phyloP scores from a whole-genome alignment of 2,797 vertebrate species.

The Mycteria americana region DNA sequence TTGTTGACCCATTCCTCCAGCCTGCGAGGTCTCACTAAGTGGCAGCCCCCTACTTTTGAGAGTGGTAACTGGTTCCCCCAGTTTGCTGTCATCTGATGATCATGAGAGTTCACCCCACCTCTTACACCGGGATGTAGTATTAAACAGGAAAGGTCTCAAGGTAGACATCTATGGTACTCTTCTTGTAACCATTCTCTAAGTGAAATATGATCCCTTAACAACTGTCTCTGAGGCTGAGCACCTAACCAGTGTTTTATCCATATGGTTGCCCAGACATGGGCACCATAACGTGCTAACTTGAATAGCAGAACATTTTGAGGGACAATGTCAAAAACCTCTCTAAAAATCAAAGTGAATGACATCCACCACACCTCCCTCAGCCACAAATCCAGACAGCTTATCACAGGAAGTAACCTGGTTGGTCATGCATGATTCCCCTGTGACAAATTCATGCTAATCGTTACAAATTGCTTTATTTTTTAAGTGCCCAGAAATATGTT shows the following conservation, averaged over 20 bases:
- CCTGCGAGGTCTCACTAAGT: neutral
- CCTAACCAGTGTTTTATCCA: neutral
- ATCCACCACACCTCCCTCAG: fast-evolving
- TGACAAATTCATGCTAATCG: neutral
- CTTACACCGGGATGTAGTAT: neutral
- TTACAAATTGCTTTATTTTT: neutral
- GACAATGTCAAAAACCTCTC: neutral
- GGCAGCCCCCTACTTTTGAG: neutral
- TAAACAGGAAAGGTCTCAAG: neutral
- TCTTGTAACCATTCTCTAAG: neutral
- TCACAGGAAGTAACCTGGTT: neutral
- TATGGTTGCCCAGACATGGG: neutral
- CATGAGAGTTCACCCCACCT: neutral
- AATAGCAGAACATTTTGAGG: neutral
- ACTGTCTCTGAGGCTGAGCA: neutral
- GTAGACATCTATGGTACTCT: fast-evolving
- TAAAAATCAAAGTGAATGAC: neutral
- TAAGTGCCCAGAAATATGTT: neutral
- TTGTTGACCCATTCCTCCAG: neutral
- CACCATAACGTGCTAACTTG: neutral
- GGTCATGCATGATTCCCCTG: neutral
- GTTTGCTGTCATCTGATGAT: neutral
- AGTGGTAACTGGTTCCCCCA: neutral
- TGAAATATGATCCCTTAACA: neutral
- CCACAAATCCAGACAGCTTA: neutral